Conservation (phyloP, 2,113 vertebrate genomes). For the Lathamus discolor region DNA sequence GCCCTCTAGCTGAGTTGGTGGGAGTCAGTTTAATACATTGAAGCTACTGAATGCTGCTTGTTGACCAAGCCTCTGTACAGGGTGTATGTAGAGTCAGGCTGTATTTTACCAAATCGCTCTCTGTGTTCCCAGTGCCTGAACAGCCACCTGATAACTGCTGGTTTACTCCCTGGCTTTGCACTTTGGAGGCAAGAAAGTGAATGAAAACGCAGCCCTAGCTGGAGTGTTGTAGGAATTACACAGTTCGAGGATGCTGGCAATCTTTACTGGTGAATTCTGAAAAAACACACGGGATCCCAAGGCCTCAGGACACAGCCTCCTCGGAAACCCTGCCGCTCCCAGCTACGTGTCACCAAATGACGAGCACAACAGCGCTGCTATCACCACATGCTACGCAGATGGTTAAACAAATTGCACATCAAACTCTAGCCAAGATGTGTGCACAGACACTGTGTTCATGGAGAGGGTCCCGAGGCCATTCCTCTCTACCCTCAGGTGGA, state of each 20-base stretch:
- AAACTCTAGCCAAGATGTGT: background rate
- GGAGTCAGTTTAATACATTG: background rate
- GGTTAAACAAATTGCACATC: background rate
- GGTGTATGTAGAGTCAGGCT: background rate
- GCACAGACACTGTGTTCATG: background rate
- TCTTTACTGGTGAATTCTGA: background rate
- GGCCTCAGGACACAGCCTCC: background rate
- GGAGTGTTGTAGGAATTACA: background rate
- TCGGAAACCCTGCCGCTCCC: background rate
- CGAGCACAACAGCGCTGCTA: background rate
- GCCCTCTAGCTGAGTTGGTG: background rate
- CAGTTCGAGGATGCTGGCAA: background rate
- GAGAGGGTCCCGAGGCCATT: background rate
- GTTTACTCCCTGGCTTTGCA: slow-evolving; percentile 6
- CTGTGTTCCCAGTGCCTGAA: slow-evolving; percentile 21
- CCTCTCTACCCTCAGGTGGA: background rate
- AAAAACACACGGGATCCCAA: background rate
- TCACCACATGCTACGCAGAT: background rate
- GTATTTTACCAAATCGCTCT: background rate
- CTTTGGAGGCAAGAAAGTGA: background rate
- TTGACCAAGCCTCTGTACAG: background rate
- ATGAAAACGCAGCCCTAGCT: background rate
- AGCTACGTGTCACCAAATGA: background rate
- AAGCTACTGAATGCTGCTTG: slow-evolving; percentile 2
- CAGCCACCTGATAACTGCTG: background rate